phyloP scores from a whole-genome alignment of 2,113 vertebrate genomes.

The Dasypus novemcinctus region DNA sequence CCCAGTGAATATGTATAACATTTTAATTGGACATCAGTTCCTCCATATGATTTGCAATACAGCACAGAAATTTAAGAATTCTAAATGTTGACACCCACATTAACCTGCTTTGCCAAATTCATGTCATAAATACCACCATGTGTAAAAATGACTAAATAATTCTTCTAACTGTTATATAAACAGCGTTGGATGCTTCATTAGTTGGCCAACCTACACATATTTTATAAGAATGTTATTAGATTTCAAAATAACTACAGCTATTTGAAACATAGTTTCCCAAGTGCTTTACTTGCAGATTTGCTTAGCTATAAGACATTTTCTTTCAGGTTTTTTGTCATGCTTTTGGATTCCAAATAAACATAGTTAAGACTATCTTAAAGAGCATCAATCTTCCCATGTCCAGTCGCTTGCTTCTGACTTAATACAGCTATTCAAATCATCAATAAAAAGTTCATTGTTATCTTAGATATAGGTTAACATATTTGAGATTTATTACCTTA shows the following conservation, averaged over 20 bases:
- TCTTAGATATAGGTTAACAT: background rate
- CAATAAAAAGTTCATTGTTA: background rate
- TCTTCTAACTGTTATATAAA: background rate
- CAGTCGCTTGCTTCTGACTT: background rate
- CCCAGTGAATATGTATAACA: background rate
- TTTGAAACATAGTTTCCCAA: background rate
- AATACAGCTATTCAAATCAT: background rate
- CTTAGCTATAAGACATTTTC: background rate
- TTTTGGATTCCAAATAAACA: background rate
- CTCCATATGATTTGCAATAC: background rate
- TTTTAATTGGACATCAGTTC: background rate
- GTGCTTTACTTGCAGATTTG: background rate
- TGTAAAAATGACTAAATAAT: constrained; percentile 5
- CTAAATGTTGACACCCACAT: background rate
- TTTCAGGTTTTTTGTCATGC: background rate
- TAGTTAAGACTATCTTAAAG: background rate
- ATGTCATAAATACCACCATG: background rate
- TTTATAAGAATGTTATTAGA: background rate
- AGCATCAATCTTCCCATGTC: background rate
- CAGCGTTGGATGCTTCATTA: background rate
- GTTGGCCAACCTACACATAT: background rate
- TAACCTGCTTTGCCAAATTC: background rate
- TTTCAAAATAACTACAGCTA: constrained; percentile 8
- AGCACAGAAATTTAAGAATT: background rate
- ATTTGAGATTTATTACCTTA: background rate